Conservation (phyloP, 2,888 invertebrate genomes). For the Sesia bembeciformis region DNA sequence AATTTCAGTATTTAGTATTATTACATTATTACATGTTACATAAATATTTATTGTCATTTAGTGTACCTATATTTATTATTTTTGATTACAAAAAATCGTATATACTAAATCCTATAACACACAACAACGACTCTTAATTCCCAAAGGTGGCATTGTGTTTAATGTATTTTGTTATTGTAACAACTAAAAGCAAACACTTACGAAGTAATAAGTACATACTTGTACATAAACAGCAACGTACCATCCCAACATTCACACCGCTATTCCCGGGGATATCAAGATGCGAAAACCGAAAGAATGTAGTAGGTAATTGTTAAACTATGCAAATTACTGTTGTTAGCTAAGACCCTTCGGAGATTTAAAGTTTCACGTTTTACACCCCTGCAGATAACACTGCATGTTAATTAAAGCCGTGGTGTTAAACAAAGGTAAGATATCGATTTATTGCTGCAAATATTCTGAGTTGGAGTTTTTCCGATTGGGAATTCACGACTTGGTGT, state of each 20-base stretch:
- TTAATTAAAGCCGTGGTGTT: slow-evolving; percentile 35
- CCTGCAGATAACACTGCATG: slow-evolving; percentile 32
- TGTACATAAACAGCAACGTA: background rate
- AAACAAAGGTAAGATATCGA: slow-evolving; percentile 16
- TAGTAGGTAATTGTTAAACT: slow-evolving; percentile 57
- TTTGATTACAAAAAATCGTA: too few relatives aligned
- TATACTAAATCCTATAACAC: too few relatives aligned
- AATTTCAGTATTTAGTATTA: too few relatives aligned
- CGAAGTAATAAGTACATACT: background rate
- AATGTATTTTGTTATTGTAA: too few relatives aligned
- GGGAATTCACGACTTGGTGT: background rate
- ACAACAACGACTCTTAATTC: too few relatives aligned
- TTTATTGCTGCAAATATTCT: slow-evolving; percentile 19
- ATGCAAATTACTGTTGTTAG: slow-evolving; percentile 48
- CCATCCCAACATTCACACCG: slow-evolving; percentile 1
- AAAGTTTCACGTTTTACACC: slow-evolving; percentile 30
- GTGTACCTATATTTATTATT: too few relatives aligned
- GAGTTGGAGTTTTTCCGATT: background rate
- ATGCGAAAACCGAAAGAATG: slow-evolving; percentile 43
- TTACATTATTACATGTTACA: too few relatives aligned
- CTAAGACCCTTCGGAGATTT: slow-evolving; percentile 20
- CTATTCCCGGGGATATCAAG: slow-evolving; percentile 17
- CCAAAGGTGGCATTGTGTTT: too few relatives aligned
- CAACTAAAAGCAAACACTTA: background rate
- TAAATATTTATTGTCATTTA: too few relatives aligned